phyloP scores from a whole-genome alignment of 2,797 vertebrate genomes.

The Hypotaenidia okinawae region DNA sequence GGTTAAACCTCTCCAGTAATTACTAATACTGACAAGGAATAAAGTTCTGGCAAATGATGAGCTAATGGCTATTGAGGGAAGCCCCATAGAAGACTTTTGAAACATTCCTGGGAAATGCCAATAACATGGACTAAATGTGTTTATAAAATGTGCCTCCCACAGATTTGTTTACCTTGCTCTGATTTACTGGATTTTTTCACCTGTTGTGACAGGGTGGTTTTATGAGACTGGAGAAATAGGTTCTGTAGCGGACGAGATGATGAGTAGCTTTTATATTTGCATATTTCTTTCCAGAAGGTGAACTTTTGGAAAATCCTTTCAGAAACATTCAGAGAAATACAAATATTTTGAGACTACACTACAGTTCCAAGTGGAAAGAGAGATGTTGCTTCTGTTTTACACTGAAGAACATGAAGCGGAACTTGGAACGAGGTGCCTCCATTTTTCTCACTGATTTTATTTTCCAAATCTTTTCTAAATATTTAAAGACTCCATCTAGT shows the following conservation, averaged over 20 bases:
- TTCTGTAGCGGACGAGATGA: neutral
- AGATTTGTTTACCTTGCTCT: neutral
- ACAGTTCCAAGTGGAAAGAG: neutral
- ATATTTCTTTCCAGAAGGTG: neutral
- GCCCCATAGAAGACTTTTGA: neutral
- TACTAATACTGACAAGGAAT: neutral
- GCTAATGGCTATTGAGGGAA: neutral
- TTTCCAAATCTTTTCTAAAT: no score
- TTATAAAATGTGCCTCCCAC: neutral
- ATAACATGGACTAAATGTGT: neutral
- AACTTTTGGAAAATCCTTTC: neutral
- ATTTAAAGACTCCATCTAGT: no score
- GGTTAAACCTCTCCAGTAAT: neutral
- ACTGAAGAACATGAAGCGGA: neutral
- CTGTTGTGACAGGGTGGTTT: neutral
- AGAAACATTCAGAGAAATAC: neutral
- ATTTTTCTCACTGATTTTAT: no score
- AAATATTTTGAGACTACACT: neutral
- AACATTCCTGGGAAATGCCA: neutral
- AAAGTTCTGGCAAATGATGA: neutral
- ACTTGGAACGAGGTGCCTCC: neutral
- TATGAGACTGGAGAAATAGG: neutral
- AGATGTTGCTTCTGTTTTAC: neutral
- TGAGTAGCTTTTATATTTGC: neutral
- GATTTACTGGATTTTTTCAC: neutral